phyloP scores from a whole-genome alignment of 2,888 invertebrate species.

The Drosophila ustulata region DNA sequence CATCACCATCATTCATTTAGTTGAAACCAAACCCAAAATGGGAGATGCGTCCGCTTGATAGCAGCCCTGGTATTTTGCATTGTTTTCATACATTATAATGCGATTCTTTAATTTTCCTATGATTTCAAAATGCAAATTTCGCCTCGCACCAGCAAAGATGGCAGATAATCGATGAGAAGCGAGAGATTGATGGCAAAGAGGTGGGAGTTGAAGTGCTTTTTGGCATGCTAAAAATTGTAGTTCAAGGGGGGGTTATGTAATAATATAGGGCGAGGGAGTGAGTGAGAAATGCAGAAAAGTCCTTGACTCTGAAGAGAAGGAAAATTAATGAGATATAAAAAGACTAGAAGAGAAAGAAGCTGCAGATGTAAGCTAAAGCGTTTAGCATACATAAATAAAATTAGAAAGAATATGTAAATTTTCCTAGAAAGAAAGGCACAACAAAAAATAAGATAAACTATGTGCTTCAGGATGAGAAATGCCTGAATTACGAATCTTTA shows the following conservation, averaged over 20 bases:
- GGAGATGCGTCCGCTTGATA: constrained; percentile 50
- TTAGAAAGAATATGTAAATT: too few species aligned
- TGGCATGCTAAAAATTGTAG: too few species aligned
- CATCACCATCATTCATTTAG: constrained; percentile 57
- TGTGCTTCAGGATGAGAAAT: too few species aligned
- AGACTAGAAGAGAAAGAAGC: not conserved
- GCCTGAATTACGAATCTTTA: too few species aligned
- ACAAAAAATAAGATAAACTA: too few species aligned
- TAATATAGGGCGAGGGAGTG: not conserved
- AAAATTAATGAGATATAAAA: not conserved
- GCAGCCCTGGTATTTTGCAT: constrained; percentile 37
- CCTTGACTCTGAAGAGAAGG: too few species aligned
- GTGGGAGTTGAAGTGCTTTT: not conserved
- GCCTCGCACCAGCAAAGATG: constrained; percentile 1
- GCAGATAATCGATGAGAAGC: constrained; percentile 30
- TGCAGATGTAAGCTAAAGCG: not conserved
- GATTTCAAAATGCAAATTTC: constrained; percentile 57
- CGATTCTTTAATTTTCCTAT: constrained; percentile 45
- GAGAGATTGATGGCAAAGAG: not conserved
- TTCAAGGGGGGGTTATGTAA: not conserved
- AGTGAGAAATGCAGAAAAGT: too few species aligned
- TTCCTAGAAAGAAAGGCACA: too few species aligned
- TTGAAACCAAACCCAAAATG: not conserved
- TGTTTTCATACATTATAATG: constrained; percentile 50
- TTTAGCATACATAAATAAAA: too few species aligned